Conservation (phyloP, 2,888 invertebrate species). For the Standfussiana lucernea region DNA sequence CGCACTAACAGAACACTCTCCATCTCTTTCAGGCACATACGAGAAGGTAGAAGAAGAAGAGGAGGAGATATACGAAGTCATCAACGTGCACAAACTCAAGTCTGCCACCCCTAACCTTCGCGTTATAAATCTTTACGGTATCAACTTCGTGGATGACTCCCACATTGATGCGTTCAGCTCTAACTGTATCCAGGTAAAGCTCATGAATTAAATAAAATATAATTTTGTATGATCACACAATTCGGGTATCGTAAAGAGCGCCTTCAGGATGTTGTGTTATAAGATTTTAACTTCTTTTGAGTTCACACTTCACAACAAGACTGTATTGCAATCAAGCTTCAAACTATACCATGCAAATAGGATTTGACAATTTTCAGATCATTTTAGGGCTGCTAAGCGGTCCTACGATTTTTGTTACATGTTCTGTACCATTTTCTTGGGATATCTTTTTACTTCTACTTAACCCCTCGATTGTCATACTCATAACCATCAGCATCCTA, state of each 20-base stretch:
- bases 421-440: neutral
- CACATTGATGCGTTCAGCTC: slow-evolving; percentile 99
- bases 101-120: slow-evolving; percentile 99
- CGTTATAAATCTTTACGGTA: slow-evolving; percentile 99
- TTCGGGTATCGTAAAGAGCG: neutral
- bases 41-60: slow-evolving; percentile 99
- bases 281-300: too few relatives aligned
- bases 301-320: neutral
- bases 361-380: neutral
- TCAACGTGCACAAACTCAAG: slow-evolving; percentile 99
- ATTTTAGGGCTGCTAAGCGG: neutral
- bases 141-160: slow-evolving; percentile 99
- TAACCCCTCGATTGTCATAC: neutral
- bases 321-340: neutral
- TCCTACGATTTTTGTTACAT: neutral
- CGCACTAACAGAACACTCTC: neutral
- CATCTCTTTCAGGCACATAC: slow-evolving; percentile 94
- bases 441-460: neutral
- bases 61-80: slow-evolving; percentile 99
- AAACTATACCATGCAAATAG: neutral
- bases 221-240: neutral
- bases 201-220: neutral
- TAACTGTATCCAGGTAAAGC: slow-evolving; percentile 96
- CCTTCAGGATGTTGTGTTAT: neutral
- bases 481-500: neutral